These are phyloP conservation scores for Mareca strepera DNA, from an alignment of 2,797 vertebrate species.

Conservation along the genomic window DNA sequence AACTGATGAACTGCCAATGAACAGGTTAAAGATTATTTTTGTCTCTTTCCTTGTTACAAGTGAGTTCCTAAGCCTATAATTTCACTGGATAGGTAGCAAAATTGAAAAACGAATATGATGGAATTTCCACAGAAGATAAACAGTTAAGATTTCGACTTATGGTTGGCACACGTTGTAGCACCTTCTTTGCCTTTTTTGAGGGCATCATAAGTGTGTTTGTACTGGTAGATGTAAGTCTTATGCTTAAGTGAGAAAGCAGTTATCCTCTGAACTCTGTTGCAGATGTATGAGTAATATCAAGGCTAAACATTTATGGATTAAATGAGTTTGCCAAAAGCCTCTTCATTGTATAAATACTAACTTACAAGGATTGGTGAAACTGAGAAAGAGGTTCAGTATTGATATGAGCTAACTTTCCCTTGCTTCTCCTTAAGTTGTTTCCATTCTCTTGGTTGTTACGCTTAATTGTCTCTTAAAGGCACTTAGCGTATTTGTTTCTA, in stretches of 20 bases:
- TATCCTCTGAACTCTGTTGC: slow-evolving; percentile 1
- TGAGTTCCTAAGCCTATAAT: neutral
- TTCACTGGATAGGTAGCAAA: neutral
- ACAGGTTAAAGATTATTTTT: neutral
- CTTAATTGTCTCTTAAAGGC: neutral
- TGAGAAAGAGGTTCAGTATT: neutral
- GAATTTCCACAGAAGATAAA: neutral
- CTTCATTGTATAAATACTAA: neutral
- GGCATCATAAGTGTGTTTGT: neutral
- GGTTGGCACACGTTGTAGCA: neutral
- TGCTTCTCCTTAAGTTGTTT: neutral
- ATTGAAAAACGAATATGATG: neutral
- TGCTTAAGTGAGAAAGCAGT: neutral
- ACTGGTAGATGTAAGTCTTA: neutral
- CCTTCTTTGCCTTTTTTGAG: neutral
- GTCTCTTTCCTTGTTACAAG: neutral
- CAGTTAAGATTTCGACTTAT: neutral
- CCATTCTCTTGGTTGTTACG: neutral
- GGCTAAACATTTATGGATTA: slow-evolving; percentile 9
- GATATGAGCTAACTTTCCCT: neutral
- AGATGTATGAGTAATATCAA: slow-evolving; percentile 12
- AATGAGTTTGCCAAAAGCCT: neutral
- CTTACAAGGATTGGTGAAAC: slow-evolving; percentile 17
- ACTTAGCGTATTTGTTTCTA: neutral
- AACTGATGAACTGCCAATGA: neutral